These are phyloP conservation scores for Cephalopachus bancanus DNA, from an alignment of 2,797 vertebrate species.

Conservation along the genomic window DNA sequence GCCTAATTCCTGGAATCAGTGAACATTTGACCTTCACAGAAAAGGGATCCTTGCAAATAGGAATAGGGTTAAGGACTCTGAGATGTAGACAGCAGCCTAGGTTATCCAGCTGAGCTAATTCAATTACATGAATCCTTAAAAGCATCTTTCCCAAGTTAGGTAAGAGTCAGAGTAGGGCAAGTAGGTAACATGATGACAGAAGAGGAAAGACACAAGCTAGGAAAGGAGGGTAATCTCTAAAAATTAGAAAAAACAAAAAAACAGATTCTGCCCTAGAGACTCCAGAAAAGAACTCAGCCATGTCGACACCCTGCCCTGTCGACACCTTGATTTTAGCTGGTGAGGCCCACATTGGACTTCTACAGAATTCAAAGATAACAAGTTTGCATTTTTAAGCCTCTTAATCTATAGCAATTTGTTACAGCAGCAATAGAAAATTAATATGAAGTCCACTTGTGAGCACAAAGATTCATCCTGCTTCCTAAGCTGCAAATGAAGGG, in stretches of 20 bases:
- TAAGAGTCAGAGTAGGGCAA: background rate
- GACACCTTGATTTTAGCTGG: background rate
- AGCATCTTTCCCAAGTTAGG: background rate
- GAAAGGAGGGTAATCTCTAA: background rate
- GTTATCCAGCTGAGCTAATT: background rate
- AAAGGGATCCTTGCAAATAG: background rate
- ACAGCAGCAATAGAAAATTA: slow-evolving; percentile 18
- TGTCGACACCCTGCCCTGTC: background rate
- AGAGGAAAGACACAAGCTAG: background rate
- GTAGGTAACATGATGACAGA: background rate
- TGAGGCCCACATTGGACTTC: background rate
- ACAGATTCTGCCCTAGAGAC: background rate
- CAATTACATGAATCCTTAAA: background rate
- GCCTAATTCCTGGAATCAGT: background rate
- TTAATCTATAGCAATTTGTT: background rate
- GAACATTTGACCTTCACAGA: background rate
- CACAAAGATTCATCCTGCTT: background rate
- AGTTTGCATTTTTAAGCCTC: background rate
- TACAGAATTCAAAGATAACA: background rate
- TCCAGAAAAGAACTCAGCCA: background rate
- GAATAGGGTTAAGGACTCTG: background rate
- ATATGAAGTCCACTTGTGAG: background rate
- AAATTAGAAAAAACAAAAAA: background rate
- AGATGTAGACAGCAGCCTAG: background rate
- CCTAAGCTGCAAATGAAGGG: background rate